phyloP scores from a whole-genome alignment of 2,888 invertebrate genomes.

The Temnothorax rugatulus region DNA sequence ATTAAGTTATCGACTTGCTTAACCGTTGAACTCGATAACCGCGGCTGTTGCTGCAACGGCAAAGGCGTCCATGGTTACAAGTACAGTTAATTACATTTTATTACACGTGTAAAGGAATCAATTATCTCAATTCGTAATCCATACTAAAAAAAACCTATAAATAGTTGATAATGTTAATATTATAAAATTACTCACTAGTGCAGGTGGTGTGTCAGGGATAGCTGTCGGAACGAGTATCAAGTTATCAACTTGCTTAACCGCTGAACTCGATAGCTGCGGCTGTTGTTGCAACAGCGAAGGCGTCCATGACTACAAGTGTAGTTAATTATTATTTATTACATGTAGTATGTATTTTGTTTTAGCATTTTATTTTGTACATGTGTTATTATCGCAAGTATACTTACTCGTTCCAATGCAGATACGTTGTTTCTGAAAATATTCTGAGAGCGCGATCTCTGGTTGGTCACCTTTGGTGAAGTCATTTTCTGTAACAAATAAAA shows the following conservation, averaged over 20 bases:
- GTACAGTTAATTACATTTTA: too few relatives aligned
- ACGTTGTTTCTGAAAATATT: not conserved
- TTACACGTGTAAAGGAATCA: too few relatives aligned
- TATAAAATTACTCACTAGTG: too few relatives aligned
- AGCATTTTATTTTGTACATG: not conserved
- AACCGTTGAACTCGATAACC: too few relatives aligned
- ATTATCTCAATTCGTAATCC: too few relatives aligned
- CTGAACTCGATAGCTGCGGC: not conserved
- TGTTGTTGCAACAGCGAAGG: too few relatives aligned
- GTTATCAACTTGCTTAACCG: not conserved
- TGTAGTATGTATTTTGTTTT: not conserved
- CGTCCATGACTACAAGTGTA: too few relatives aligned
- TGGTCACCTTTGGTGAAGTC: not conserved
- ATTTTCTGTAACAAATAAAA: conserved; percentile 8
- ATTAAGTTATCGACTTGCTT: too few relatives aligned
- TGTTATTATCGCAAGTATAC: not conserved
- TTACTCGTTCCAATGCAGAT: not conserved
- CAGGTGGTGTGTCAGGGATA: too few relatives aligned
- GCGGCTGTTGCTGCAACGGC: not conserved
- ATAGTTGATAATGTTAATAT: too few relatives aligned
- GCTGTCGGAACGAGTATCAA: too few relatives aligned
- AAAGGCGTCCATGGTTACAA: not conserved
- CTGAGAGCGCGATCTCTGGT: not conserved
- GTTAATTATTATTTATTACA: not conserved
- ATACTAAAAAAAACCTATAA: too few relatives aligned